Base-by-base conservation (phyloP, 2,113 vertebrate genomes). In the Kobus ellipsiprymnus region DNA sequence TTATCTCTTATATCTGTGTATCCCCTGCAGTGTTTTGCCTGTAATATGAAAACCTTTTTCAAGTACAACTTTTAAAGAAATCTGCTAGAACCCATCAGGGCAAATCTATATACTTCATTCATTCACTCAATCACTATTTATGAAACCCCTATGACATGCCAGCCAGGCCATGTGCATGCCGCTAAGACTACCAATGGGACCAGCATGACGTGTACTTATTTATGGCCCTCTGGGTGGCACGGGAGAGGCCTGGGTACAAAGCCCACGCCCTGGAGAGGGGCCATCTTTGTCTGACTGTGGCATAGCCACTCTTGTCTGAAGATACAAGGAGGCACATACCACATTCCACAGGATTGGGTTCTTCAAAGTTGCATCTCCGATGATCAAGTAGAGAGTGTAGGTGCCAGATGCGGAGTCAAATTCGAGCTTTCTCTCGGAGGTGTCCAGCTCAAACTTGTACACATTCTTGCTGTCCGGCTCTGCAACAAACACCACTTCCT, bases 401-500 rank as follows among this genome's bases (percentile, higher is more conserved):
- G 99, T 99, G 8, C 99, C 99, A 1, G 99, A 99, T 1, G 99
- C 99, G 25, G 99, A 99, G 97, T 99, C 99, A 95, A 99, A 99
- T 98, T 99, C 99, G 0, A 99, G 99, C 89, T 99, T 99, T 40
- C 99, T 99, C 95, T 99, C 99, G 0, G 99, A 99, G 6, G 99
- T 99, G 98, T 99, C 99, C 98, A 99, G 97, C 97, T 99, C 99
- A 99, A 99, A 99, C 98, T 99, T 99, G 98, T 99, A 99, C 2
- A 99, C 98, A 0, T 99, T 99, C 98, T 99, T 99, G 98, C 98
- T 99, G 94, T 99, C 99, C 0, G 99, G 99, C 89, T 99, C 99
- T 9, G 99, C 99, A 95, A 99, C 99, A 98, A 99, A 99, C 92
- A 99, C 99, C 1, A 99, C 99, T 98, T 99, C 99, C 96, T 99